phyloP scores from a whole-genome alignment of 2,888 invertebrate genomes.

The Apodemia duryi region DNA sequence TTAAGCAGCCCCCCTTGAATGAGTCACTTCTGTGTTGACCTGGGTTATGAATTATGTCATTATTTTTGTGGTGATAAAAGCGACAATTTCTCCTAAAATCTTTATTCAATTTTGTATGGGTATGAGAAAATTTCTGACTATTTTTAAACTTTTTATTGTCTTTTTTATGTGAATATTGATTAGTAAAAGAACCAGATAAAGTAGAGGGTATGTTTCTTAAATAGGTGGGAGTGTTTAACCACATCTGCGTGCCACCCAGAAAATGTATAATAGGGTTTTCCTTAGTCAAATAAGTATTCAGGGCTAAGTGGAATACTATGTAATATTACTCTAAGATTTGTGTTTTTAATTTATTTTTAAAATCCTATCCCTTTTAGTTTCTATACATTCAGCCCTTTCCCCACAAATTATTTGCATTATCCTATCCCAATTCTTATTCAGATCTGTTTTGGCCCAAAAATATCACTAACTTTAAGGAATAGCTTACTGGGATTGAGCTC shows the following conservation, averaged over 20 bases:
- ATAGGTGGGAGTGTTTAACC: conserved; percentile 19
- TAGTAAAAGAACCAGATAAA: neutral
- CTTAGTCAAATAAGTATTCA: conserved; percentile 14
- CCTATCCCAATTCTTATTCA: conserved; percentile 14
- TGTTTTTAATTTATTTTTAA: conserved; percentile 19
- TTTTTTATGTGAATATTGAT: conserved; percentile 3
- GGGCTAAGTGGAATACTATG: conserved; percentile 13
- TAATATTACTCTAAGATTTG: conserved; percentile 8
- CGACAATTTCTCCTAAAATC: neutral
- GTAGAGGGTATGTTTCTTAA: conserved; percentile 3
- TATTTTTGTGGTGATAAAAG: neutral
- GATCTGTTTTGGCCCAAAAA: conserved; percentile 13
- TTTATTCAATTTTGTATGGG: neutral
- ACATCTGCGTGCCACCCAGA: conserved; percentile 15
- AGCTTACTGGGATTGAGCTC: neutral
- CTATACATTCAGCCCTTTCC: conserved; percentile 20
- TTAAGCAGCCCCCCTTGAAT: neutral
- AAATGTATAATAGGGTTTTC: conserved; percentile 17
- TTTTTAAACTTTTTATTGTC: neutral
- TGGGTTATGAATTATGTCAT: neutral
- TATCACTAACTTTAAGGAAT: conserved; percentile 11
- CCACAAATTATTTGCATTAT: conserved; percentile 21
- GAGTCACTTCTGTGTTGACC: neutral
- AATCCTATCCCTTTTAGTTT: conserved; percentile 16
- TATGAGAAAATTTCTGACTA: neutral